phyloP scores from a whole-genome alignment of 2,888 invertebrate species.

The Malthinus flaveolus region DNA sequence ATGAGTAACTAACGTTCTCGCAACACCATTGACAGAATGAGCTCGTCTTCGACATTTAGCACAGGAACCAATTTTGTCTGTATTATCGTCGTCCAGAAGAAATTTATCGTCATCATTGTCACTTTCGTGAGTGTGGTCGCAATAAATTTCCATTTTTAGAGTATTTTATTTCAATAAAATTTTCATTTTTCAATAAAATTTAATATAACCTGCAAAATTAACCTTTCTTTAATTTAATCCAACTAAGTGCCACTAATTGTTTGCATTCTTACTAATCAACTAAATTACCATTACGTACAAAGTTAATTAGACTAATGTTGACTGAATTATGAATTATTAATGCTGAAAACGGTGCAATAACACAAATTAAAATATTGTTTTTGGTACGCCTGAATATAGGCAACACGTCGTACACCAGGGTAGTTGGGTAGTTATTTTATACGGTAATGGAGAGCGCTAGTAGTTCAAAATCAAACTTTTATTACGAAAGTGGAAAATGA shows the following conservation, averaged over 20 bases:
- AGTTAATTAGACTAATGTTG: slow-evolving; percentile 1
- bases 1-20: slow-evolving; percentile 19
- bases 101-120: slow-evolving; percentile 46
- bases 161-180: background rate
- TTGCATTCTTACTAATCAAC: background rate
- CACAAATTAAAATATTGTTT: no score
- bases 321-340: no score
- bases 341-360: no score
- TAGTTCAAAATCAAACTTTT: no score
- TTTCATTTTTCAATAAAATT: slow-evolving; percentile 3
- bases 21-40: slow-evolving; percentile 15
- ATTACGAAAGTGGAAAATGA: no score
- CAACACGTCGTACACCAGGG: no score
- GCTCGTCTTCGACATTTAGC: slow-evolving; percentile 32
- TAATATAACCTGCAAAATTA: slow-evolving; percentile 3
- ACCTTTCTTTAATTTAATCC: background rate
- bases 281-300: background rate
- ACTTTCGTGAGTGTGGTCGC: slow-evolving; percentile 39
- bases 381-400: no score
- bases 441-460: no score
- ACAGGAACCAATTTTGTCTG: slow-evolving; percentile 31
- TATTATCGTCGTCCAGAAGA: slow-evolving; percentile 50
- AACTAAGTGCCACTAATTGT: background rate
- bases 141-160: slow-evolving; percentile 33
- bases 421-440: no score